These are phyloP conservation scores for Aegithalos caudatus DNA, from an alignment of 2,113 vertebrate species.

Conservation along the genomic window DNA sequence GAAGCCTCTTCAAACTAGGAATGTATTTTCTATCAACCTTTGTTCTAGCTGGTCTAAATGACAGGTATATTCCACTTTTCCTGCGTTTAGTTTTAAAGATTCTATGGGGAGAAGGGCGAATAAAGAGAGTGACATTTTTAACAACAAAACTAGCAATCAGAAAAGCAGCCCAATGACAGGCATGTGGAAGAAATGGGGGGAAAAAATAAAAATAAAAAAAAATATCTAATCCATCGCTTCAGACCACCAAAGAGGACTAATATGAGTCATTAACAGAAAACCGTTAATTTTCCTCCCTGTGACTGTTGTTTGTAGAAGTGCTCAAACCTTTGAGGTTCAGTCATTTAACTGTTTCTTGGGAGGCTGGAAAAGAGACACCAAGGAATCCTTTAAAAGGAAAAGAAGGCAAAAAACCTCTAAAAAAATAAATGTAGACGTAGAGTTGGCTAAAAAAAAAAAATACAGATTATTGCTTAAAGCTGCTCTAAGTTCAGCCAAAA, in stretches of 20 bases:
- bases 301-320: slow-evolving; percentile 78
- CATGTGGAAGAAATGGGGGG: slow-evolving; percentile 71
- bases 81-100: slow-evolving; percentile 81
- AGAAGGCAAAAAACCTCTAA: background rate
- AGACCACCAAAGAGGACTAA: slow-evolving; percentile 83
- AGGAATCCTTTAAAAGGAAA: background rate
- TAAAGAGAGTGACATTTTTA: slow-evolving; percentile 79
- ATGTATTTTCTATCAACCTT: slow-evolving; percentile 85
- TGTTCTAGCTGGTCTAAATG: slow-evolving; percentile 88
- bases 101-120: slow-evolving; percentile 70
- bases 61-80: slow-evolving; percentile 89
- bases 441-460: background rate
- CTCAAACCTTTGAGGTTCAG: slow-evolving; percentile 68
- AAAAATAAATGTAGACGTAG: background rate
- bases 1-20: slow-evolving; percentile 84
- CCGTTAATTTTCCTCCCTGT: slow-evolving; percentile 79
- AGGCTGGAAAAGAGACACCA: slow-evolving; percentile 31
- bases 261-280: slow-evolving; percentile 81
- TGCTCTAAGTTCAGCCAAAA: background rate
- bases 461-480: background rate
- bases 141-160: slow-evolving; percentile 86
- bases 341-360: slow-evolving; percentile 76
- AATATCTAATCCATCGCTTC: slow-evolving; percentile 73
- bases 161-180: slow-evolving; percentile 75
- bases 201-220: slow-evolving; percentile 63